A percentile compares a stretch with the other conserved stretches of the same genome.
These are phyloP conservation scores for Montifringilla adamsi DNA, from an alignment of 2,113 vertebrate genomes.

Conservation along the genomic window DNA sequence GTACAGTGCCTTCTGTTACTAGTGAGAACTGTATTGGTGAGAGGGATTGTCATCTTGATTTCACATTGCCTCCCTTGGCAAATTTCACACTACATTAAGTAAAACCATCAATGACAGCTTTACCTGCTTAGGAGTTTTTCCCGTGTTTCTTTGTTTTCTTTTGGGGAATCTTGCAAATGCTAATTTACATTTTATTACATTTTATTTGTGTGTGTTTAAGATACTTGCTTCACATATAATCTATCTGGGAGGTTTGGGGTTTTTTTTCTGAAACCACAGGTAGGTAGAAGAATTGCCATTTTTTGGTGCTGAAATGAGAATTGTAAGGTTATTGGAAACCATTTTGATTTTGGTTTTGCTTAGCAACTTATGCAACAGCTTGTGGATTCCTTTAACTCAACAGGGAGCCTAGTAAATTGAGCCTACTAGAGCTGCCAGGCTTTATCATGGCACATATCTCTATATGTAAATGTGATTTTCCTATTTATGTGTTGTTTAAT, in stretches of 20 bases:
- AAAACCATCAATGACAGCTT: neutral
- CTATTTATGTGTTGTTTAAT: neutral
- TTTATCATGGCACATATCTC: neutral
- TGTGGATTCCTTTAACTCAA: neutral
- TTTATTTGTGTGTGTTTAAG: neutral
- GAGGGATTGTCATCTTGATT: neutral
- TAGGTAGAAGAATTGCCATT: neutral
- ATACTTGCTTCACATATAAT: neutral
- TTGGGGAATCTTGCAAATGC: neutral
- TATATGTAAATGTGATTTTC: neutral
- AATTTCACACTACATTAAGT: neutral
- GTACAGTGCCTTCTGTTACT: neutral
- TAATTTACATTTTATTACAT: neutral
- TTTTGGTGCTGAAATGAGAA: neutral
- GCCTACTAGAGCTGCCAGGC: neutral
- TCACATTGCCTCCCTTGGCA: neutral
- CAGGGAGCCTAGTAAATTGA: neutral
- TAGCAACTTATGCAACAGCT: neutral
- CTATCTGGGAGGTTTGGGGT: neutral
- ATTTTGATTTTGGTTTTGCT: neutral
- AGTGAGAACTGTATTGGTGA: neutral
- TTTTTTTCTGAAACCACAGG: neutral
- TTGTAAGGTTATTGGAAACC: neutral
- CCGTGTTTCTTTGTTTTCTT: neutral
- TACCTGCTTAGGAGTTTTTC: neutral